phyloP scores from a whole-genome alignment of 2,888 invertebrate species.

The Pandemis heparana region DNA sequence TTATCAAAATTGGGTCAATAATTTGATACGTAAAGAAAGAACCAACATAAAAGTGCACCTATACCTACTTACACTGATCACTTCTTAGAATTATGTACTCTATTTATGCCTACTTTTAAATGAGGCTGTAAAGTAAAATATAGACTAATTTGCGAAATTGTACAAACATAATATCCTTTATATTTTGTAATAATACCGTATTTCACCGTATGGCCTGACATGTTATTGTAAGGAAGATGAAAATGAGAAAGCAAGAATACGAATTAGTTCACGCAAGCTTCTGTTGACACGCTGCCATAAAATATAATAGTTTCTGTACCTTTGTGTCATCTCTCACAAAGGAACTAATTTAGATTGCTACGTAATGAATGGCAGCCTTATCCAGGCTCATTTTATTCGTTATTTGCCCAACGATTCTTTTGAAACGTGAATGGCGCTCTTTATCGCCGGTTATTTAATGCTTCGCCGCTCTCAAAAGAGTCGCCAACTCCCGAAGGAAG shows the following conservation, averaged over 20 bases:
- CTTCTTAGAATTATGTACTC: too few species aligned
- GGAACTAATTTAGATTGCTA: constrained; percentile 41
- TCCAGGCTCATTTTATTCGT: constrained; percentile 39
- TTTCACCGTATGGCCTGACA: not conserved
- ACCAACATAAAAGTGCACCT: too few species aligned
- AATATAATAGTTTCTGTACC: constrained; percentile 21
- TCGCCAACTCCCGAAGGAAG: constrained; percentile 61
- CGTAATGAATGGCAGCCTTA: constrained; percentile 50
- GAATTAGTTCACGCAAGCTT: not conserved
- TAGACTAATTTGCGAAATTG: too few species aligned
- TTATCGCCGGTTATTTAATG: constrained; percentile 74
- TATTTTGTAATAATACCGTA: too few species aligned
- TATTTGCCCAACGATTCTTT: constrained; percentile 42
- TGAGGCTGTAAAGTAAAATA: too few species aligned
- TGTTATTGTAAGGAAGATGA: not conserved
- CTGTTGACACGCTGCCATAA: constrained; percentile 9
- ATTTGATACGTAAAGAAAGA: too few species aligned
- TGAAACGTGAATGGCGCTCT: constrained; percentile 61
- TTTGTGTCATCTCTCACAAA: constrained; percentile 34
- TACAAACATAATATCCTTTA: too few species aligned
- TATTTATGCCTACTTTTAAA: too few species aligned
- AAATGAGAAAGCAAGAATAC: not conserved
- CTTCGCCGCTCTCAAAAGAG: constrained; percentile 72
- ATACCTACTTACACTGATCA: too few species aligned
- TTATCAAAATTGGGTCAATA: too few species aligned